A percentile compares a stretch with the other conserved stretches of the same genome.
Evolutionary conservation across 2,797 vertebrate species (phyloP).

Genomic region (Pantherophis alleghaniensis): DNA sequence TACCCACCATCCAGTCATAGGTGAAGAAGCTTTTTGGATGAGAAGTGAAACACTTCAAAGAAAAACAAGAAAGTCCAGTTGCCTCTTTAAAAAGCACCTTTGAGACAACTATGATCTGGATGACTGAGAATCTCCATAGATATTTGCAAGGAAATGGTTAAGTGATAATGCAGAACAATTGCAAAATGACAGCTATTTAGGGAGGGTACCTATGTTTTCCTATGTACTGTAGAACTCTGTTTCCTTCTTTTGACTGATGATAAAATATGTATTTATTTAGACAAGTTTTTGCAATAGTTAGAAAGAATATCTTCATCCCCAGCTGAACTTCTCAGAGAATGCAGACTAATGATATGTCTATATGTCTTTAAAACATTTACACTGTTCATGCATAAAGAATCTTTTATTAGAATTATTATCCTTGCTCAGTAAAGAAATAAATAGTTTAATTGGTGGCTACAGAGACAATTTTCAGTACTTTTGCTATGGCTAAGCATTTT

Average conservation of each 20-base stretch:
- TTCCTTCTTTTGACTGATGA: background rate
- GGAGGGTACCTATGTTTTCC: background rate
- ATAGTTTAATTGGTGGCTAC: background rate
- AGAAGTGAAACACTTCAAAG: too few relatives aligned
- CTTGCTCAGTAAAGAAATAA: background rate
- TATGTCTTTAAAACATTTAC: slow-evolving; percentile 3
- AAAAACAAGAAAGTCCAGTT: too few relatives aligned
- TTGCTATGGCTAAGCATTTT: slow-evolving; percentile 4
- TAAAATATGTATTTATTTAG: background rate
- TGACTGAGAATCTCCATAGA: too few relatives aligned
- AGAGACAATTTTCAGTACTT: background rate
- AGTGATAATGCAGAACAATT: background rate
- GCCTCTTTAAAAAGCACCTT: too few relatives aligned
- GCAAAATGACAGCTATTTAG: background rate
- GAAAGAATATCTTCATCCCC: slow-evolving; percentile 10
- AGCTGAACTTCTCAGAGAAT: background rate
- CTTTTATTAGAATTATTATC: slow-evolving; percentile 1
- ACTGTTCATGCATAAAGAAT: background rate
- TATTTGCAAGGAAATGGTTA: background rate
- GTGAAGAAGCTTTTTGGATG: too few relatives aligned
- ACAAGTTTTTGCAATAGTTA: background rate
- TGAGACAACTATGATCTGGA: too few relatives aligned
- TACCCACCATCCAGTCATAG: too few relatives aligned
- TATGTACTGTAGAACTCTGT: background rate
- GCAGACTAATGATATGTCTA: background rate